These are phyloP conservation scores for Menura novaehollandiae DNA, from an alignment of 2,113 vertebrate genomes.

Conservation along the genomic window DNA sequence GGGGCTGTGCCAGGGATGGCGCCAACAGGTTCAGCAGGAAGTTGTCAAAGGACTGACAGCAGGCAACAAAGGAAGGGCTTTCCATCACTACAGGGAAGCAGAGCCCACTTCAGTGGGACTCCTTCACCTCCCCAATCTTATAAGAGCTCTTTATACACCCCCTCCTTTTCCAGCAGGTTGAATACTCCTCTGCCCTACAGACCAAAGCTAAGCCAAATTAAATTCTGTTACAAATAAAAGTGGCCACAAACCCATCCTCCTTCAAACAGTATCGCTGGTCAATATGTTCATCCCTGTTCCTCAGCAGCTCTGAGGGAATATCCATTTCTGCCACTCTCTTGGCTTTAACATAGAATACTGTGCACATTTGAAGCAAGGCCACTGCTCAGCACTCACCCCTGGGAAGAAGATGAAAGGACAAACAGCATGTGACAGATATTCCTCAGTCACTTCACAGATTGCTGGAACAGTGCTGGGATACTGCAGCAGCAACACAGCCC, in stretches of 20 bases:
- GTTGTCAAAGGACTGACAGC: not conserved
- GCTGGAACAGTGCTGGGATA: not conserved
- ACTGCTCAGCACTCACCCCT: not conserved
- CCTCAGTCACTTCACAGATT: not conserved
- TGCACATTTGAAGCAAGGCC: not conserved
- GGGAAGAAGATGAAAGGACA: not conserved
- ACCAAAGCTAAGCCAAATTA: not conserved
- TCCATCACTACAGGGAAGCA: not conserved
- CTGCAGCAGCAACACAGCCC: not conserved
- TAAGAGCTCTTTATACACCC: not conserved
- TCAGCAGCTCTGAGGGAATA: not conserved
- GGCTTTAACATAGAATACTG: fast-evolving
- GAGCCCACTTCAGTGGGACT: not conserved
- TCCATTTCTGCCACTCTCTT: not conserved
- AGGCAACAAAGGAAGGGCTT: not conserved
- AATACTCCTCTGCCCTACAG: not conserved
- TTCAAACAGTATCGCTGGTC: not conserved
- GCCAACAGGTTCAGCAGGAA: not conserved
- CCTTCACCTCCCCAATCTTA: not conserved
- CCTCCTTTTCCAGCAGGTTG: not conserved
- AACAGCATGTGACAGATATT: not conserved
- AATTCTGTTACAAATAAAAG: not conserved
- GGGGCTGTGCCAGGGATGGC: not conserved
- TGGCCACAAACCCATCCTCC: not conserved
- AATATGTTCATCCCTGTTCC: fast-evolving